Conservation (phyloP, 1,140 invertebrate species). For the Drosophila obscura region DNA sequence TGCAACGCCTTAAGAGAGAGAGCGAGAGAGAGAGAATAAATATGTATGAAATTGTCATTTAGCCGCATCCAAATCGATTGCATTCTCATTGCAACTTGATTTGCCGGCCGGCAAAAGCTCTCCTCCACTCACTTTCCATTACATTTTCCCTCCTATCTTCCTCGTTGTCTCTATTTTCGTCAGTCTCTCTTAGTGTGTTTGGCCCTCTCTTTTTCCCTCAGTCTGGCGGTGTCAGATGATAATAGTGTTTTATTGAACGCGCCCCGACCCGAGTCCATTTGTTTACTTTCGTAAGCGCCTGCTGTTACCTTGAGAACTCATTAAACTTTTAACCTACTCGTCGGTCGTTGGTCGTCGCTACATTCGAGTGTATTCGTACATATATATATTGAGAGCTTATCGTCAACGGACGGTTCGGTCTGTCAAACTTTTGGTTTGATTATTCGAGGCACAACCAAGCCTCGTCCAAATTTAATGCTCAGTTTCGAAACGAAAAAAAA, state of each 20-base stretch:
- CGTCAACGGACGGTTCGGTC: conserved; percentile 25
- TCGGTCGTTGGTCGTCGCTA: conserved; percentile 34
- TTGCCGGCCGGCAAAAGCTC: conserved; percentile 64
- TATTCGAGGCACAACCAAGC: conserved; percentile 49
- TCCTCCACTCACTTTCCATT: conserved; percentile 26
- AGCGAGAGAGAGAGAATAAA: neutral
- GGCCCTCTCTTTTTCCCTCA: conserved; percentile 1
- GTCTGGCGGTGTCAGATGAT: no score
- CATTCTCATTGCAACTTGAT: conserved; percentile 24
- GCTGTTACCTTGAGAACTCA: conserved; percentile 66
- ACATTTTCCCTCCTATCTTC: neutral
- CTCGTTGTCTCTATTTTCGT: no score
- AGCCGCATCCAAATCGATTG: conserved; percentile 11
- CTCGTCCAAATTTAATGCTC: conserved; percentile 34
- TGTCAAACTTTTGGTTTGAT: conserved; percentile 48
- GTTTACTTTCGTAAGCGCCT: conserved; percentile 65
- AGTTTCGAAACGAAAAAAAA: conserved; percentile 10
- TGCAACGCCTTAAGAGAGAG: conserved; percentile 23
- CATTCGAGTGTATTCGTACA: conserved; percentile 31
- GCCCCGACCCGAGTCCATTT: conserved; percentile 31
- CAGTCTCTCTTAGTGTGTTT: neutral
- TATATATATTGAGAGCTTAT: conserved; percentile 38
- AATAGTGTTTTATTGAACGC: conserved; percentile 29
- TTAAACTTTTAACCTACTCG: conserved; percentile 73
- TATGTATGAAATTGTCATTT: neutral